Percentiles rank a stretch among this genome's conserved stretches.
Conservation (phyloP, 2,888 invertebrate genomes). For the Ochropleura plecta region DNA sequence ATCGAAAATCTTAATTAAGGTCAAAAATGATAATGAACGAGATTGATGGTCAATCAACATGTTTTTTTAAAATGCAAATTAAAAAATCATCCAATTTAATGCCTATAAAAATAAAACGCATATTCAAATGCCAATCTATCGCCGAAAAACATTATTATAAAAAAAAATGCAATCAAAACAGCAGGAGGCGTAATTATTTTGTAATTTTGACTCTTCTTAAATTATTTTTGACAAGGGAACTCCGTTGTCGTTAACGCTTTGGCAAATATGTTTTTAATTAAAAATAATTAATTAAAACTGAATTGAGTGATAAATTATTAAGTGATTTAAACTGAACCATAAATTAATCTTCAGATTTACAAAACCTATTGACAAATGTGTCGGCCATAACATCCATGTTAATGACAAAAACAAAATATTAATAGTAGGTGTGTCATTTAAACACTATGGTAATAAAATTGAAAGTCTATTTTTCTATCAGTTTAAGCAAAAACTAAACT, state of each 20-base stretch:
- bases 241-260: conserved; percentile 21
- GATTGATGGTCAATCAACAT: conserved; percentile 43
- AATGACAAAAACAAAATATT: too few relatives aligned
- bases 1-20: conserved; percentile 41
- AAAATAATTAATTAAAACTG: conserved; percentile 27
- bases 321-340: background rate
- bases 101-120: conserved; percentile 46
- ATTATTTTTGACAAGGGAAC: conserved; percentile 31
- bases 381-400: too few relatives aligned
- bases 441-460: conserved; percentile 4
- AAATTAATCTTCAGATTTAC: conserved; percentile 5
- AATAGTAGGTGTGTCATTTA: background rate
- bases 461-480: background rate
- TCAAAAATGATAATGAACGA: conserved; percentile 42
- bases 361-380: too few relatives aligned
- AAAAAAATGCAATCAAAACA: conserved; percentile 45
- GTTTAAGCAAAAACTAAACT: too few relatives aligned
- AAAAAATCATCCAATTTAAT: conserved; percentile 50
- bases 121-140: conserved; percentile 42
- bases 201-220: conserved; percentile 29
- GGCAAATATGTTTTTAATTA: conserved; percentile 39
- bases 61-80: conserved; percentile 41
- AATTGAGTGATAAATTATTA: conserved; percentile 19
- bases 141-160: conserved; percentile 35
- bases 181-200: conserved; percentile 37